A percentile compares a stretch with the other conserved stretches of the same genome.
These are phyloP conservation scores for Syritta pipiens DNA, from an alignment of 2,888 invertebrate genomes.

Conservation along the genomic window DNA sequence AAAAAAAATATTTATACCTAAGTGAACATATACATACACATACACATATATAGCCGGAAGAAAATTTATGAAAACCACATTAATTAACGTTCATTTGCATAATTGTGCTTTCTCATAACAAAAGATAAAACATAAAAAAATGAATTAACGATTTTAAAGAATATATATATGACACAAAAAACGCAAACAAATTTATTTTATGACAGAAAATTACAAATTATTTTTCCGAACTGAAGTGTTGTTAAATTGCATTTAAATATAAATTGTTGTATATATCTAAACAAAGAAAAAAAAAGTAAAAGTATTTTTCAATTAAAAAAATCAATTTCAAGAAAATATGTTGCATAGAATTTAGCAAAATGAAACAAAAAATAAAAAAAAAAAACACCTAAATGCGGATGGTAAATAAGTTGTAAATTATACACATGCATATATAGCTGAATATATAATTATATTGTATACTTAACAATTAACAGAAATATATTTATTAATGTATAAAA, in stretches of 20 bases:
- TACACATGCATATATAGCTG: conserved; percentile 65
- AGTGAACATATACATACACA: conserved; percentile 15
- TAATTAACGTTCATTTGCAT: conserved; percentile 18
- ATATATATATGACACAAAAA: conserved; percentile 5
- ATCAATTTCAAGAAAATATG: conserved; percentile 23
- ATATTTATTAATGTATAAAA: conserved; percentile 68
- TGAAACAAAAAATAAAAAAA: conserved; percentile 5
- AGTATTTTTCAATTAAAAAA: conserved; percentile 34
- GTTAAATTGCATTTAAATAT: conserved; percentile 43
- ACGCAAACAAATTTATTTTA: neutral
- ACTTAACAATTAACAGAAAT: conserved; percentile 64
- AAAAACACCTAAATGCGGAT: no score
- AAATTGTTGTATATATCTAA: conserved; percentile 53
- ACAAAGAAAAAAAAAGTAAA: conserved; percentile 1
- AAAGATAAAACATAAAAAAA: neutral
- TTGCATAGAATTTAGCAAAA: conserved; percentile 44
- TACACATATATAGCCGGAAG: conserved; percentile 19
- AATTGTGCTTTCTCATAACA: conserved; percentile 17
- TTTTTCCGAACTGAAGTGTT: conserved; percentile 31
- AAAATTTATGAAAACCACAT: neutral
- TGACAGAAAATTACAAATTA: neutral
- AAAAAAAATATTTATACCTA: conserved; percentile 31
- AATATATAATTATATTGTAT: conserved; percentile 67
- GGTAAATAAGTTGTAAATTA: conserved; percentile 41
- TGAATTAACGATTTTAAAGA: neutral